These are phyloP conservation scores for Delphinus delphis DNA, from an alignment of 2,113 vertebrate species.

Conservation along the genomic window DNA sequence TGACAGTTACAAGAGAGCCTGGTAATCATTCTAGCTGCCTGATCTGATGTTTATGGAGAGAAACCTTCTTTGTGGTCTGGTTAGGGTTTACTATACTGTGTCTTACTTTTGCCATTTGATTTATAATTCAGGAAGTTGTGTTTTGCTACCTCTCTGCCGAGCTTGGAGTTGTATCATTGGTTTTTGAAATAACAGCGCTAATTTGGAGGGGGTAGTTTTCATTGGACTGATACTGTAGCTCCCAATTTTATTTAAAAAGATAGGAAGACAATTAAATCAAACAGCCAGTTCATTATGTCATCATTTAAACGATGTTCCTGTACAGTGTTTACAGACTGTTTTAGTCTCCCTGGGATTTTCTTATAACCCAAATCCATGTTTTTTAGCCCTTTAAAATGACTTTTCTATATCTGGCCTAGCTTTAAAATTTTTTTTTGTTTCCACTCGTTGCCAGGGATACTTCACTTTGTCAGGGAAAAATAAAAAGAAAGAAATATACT, in stretches of 20 bases:
- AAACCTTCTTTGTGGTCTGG: constrained; percentile 86
- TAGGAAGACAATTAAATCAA: not conserved
- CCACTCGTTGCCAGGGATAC: not conserved
- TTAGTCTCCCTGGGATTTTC: not conserved
- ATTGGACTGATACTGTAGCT: not conserved
- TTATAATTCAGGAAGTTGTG: constrained; percentile 63
- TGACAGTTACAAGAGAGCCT: constrained; percentile 87
- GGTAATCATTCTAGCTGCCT: constrained; percentile 90
- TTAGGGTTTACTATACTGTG: constrained; percentile 74
- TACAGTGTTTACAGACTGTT: not conserved
- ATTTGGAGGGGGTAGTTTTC: not conserved
- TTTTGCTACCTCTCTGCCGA: not conserved
- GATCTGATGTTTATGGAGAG: constrained; percentile 87
- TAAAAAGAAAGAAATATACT: not conserved
- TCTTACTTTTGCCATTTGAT: constrained; percentile 60
- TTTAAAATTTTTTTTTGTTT: not conserved
- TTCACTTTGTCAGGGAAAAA: not conserved
- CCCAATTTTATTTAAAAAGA: not conserved
- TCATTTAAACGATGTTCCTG: not conserved
- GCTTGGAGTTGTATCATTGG: accelerated
- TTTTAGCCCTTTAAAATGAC: not conserved
- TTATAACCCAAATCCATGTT: not conserved
- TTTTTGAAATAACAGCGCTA: constrained; percentile 33
- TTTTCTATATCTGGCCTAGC: not conserved
- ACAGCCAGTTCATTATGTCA: not conserved